A percentile compares a stretch with the other conserved stretches of the same genome.
Conservation (phyloP, 1,140 invertebrate species). For the Cryptotermes secundus region DNA sequence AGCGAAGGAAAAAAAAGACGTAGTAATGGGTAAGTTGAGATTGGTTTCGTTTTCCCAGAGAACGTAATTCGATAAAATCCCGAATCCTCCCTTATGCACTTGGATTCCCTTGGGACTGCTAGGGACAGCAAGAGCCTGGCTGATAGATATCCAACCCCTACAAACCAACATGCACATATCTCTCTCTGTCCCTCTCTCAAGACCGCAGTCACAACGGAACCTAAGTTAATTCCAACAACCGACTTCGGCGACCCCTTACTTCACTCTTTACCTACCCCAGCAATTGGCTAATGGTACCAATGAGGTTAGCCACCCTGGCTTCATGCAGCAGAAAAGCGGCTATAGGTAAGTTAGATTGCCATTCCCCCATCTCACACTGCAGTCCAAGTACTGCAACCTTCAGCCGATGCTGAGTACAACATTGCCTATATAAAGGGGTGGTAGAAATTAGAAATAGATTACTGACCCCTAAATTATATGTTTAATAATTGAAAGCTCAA, state of each 20-base stretch:
- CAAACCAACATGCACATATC: neutral
- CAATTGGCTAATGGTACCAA: constrained; percentile 12
- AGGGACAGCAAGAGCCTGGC: neutral
- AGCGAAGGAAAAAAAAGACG: neutral
- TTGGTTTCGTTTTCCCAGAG: constrained; percentile 1
- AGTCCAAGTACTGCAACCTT: neutral
- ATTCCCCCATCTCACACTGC: neutral
- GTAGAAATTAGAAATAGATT: neutral
- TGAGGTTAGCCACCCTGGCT: neutral
- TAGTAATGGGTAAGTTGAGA: constrained; percentile 6
- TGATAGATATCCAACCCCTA: neutral
- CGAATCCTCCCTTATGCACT: constrained; percentile 9
- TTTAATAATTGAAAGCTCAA: neutral
- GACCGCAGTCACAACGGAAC: neutral
- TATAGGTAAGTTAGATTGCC: neutral
- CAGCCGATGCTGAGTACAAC: neutral
- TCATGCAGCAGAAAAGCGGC: neutral
- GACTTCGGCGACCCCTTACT: neutral
- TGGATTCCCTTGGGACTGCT: neutral
- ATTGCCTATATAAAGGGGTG: neutral
- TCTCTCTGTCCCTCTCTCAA: neutral
- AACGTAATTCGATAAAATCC: constrained; percentile 19
- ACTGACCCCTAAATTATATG: neutral
- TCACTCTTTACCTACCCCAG: constrained; percentile 10
- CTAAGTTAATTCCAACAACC: neutral